Percentiles rank a stretch among this genome's conserved stretches.
Conservation (phyloP, 2,797 vertebrate genomes). For the Falco novaeseelandiae region DNA sequence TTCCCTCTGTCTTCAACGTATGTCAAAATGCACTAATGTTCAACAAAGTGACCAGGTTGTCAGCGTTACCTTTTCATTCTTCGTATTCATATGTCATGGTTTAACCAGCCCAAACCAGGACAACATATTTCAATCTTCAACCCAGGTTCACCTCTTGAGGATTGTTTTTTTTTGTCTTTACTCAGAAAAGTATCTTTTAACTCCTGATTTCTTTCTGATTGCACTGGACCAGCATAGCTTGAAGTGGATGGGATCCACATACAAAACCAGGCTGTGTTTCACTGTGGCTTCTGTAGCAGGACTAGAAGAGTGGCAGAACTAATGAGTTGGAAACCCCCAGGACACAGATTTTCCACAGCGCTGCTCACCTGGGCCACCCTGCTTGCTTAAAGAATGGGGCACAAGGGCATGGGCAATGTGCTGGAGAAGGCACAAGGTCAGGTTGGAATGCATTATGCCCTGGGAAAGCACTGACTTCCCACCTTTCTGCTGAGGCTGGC, state of each 20-base stretch:
- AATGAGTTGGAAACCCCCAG: not conserved
- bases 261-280: not conserved
- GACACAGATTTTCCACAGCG: not conserved
- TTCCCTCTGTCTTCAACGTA: not conserved
- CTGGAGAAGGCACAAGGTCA: not conserved
- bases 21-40: not conserved
- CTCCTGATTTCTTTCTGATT: not conserved
- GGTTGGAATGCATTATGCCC: not conserved
- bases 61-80: not conserved
- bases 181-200: not conserved
- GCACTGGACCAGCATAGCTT: not conserved
- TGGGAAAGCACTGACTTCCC: not conserved
- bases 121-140: not conserved
- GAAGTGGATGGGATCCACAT: not conserved
- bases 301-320: not conserved
- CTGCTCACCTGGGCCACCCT: not conserved
- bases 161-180: not conserved
- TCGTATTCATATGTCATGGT: not conserved
- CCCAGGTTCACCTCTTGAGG: not conserved
- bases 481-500: not conserved
- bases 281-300: not conserved
- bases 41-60: not conserved
- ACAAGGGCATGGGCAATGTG: not conserved
- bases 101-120: no score
- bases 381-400: not conserved